phyloP scores from a whole-genome alignment of 2,113 vertebrate species.

The Siniperca knerii region DNA sequence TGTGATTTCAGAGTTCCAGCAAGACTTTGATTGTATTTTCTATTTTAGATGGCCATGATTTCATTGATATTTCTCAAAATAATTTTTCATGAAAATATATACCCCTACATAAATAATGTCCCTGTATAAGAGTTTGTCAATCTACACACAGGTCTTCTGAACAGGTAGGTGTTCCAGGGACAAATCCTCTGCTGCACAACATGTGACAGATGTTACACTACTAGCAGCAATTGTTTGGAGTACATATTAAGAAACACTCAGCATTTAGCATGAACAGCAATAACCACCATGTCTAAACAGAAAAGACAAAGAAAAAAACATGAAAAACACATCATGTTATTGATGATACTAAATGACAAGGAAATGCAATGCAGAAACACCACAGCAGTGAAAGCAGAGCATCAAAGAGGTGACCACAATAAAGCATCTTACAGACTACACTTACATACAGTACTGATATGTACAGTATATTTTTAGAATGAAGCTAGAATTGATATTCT shows the following conservation, averaged over 20 bases:
- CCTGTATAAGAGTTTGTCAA: not conserved
- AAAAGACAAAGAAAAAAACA: not conserved
- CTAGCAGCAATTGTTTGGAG: slow-evolving; percentile 10
- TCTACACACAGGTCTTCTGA: not conserved
- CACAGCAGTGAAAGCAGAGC: not conserved
- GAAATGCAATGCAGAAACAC: slow-evolving; percentile 8
- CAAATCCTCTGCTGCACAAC: slow-evolving; percentile 10
- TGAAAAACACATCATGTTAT: not conserved
- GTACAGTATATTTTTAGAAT: not conserved
- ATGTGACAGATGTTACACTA: slow-evolving; percentile 31
- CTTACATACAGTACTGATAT: not conserved
- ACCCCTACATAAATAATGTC: not conserved
- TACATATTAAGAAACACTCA: slow-evolving; percentile 17
- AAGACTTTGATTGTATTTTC: not conserved
- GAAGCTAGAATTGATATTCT: slow-evolving; percentile 6
- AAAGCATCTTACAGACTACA: not conserved
- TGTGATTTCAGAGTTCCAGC: not conserved
- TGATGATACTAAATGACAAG: not conserved
- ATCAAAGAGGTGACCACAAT: slow-evolving; percentile 4
- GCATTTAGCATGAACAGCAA: slow-evolving; percentile 2
- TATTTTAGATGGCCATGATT: not conserved
- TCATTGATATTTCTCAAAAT: not conserved
- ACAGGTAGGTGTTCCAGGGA: not conserved
- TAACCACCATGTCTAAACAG: slow-evolving; percentile 26
- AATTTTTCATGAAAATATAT: not conserved